Evolutionary conservation across 2,113 vertebrate genomes (phyloP).

Genomic region (Tichodroma muraria): DNA sequence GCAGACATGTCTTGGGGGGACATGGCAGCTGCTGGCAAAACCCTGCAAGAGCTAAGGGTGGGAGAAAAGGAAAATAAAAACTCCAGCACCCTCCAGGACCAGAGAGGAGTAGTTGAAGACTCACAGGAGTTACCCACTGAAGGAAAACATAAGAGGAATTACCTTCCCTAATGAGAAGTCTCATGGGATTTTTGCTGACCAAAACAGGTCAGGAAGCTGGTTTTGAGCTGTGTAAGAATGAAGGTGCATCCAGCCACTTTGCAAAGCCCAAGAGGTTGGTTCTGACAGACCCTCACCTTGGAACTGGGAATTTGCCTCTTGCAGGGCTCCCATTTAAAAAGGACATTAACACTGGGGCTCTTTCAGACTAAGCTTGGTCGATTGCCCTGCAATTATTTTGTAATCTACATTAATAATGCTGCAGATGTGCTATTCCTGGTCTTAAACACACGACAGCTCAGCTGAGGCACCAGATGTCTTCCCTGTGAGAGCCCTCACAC

Average conservation of each 20-base stretch:
- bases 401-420: neutral
- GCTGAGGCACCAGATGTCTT: slow-evolving; percentile 23
- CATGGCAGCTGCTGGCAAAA: neutral
- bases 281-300: neutral
- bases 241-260: neutral
- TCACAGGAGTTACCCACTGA: neutral
- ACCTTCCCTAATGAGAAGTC: neutral
- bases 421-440: neutral
- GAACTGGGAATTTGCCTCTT: neutral
- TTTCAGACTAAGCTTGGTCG: neutral
- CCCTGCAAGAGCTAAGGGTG: neutral
- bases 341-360: rapidly evolving
- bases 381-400: neutral
- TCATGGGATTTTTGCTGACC: neutral
- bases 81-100: rapidly evolving
- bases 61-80: neutral
- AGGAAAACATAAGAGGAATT: slow-evolving; percentile 9
- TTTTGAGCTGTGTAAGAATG: neutral
- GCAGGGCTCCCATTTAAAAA: neutral
- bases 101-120: neutral
- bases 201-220: neutral
- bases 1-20: neutral
- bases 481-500: neutral
- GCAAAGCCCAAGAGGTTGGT: neutral
- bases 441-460: neutral